Evolutionary conservation across 1,140 invertebrate genomes (phyloP).

Genomic region (Chrysopa pallens): DNA sequence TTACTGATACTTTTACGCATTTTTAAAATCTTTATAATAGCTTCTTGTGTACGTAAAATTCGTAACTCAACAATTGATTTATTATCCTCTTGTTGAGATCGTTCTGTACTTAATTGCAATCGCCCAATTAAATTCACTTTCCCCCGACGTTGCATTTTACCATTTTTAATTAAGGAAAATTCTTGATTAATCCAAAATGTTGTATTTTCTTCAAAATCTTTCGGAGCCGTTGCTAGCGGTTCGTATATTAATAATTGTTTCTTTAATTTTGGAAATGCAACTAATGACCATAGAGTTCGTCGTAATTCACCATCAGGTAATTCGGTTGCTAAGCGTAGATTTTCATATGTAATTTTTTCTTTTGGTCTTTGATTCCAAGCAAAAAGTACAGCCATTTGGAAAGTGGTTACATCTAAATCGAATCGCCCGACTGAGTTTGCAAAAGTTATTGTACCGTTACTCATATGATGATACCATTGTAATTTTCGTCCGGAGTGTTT

Average conservation of each 20-base stretch:
- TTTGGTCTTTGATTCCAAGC: slow-evolving; percentile 92
- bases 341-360: slow-evolving; percentile 89
- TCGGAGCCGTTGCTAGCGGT: slow-evolving; percentile 62
- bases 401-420: slow-evolving; percentile 97
- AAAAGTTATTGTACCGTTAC: slow-evolving; percentile 96
- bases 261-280: slow-evolving; percentile 94
- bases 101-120: slow-evolving; percentile 84
- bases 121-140: slow-evolving; percentile 91
- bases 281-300: slow-evolving; percentile 91
- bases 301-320: slow-evolving; percentile 85
- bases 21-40: slow-evolving; percentile 98
- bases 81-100: slow-evolving; percentile 91
- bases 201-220: slow-evolving; percentile 88
- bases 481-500: slow-evolving; percentile 97
- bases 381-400: slow-evolving; percentile 99
- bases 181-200: slow-evolving; percentile 95
- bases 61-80: slow-evolving; percentile 92
- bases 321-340: slow-evolving; percentile 87
- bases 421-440: slow-evolving; percentile 83
- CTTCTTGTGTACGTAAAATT: slow-evolving; percentile 82
- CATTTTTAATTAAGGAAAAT: slow-evolving; percentile 82
- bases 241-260: slow-evolving; percentile 73
- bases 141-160: slow-evolving; percentile 80
- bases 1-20: slow-evolving; percentile 92
- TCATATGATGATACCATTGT: slow-evolving; percentile 99